These are phyloP conservation scores for Steinernema hermaphroditum DNA, from an alignment of 2,888 invertebrate genomes.

Conservation along the genomic window DNA sequence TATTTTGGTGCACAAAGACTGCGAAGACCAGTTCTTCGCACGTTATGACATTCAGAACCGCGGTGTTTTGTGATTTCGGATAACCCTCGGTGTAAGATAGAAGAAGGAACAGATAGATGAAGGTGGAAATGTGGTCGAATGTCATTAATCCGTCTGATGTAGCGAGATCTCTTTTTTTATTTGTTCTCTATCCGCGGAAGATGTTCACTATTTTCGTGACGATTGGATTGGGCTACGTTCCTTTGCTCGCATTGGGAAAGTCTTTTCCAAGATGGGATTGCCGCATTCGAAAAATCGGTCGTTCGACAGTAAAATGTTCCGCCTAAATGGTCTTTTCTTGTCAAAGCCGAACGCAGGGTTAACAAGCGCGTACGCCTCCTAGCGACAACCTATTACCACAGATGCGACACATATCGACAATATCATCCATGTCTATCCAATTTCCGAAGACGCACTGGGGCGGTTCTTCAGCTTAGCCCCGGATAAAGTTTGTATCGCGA, in stretches of 20 bases:
- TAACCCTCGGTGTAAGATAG: no score
- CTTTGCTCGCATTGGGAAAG: background rate
- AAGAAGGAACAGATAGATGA: no score
- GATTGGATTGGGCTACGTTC: background rate
- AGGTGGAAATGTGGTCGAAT: background rate
- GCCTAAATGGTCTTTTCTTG: background rate
- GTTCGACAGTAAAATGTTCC: conserved; percentile 18
- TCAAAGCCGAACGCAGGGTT: background rate
- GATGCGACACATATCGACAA: background rate
- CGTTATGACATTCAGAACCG: background rate
- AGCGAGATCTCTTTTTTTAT: background rate
- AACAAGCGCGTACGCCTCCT: background rate
- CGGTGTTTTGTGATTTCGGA: no score
- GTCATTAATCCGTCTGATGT: background rate
- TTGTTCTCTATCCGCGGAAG: background rate
- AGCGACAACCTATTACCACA: conserved; percentile 12
- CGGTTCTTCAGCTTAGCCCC: no score
- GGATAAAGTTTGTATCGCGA: no score
- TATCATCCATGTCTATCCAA: conserved; percentile 27
- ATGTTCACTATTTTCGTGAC: background rate
- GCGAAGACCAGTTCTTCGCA: background rate
- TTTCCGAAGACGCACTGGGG: conserved; percentile 1
- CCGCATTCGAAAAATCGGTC: background rate
- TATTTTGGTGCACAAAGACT: background rate
- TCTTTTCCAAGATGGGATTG: background rate